A percentile compares a stretch with the other conserved stretches of the same genome.
Conservation (phyloP, 2,888 invertebrate genomes). For the Notocelia uddmanniana region DNA sequence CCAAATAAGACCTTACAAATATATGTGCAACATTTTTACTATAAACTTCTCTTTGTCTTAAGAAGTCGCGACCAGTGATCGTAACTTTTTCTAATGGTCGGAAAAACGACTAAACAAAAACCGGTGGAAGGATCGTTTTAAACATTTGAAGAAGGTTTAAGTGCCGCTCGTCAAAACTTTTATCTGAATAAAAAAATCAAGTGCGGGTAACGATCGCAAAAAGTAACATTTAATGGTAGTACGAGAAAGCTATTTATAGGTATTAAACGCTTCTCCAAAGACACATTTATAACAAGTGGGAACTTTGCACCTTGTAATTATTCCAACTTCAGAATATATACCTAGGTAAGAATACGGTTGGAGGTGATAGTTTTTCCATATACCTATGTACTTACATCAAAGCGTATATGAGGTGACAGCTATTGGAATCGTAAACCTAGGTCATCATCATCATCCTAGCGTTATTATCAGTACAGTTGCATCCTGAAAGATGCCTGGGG, state of each 20-base stretch:
- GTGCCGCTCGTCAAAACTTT: conserved; percentile 52
- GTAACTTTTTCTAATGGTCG: conserved; percentile 62
- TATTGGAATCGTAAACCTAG: too few species aligned
- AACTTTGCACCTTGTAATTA: neutral
- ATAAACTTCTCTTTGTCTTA: neutral
- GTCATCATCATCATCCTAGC: too few species aligned
- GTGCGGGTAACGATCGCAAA: conserved; percentile 21
- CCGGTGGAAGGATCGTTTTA: conserved; percentile 50
- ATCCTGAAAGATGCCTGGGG: too few species aligned
- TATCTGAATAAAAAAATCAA: conserved; percentile 50
- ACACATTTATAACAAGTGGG: neutral
- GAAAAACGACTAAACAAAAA: conserved; percentile 48
- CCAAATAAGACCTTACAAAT: too few species aligned
- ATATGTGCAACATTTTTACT: neutral
- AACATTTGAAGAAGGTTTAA: conserved; percentile 73
- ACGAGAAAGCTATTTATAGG: conserved; percentile 13
- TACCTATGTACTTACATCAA: too few species aligned
- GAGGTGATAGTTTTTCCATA: too few species aligned
- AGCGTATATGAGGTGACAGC: too few species aligned
- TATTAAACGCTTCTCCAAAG: neutral
- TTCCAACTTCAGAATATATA: neutral
- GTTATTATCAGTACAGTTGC: too few species aligned
- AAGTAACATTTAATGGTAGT: neutral
- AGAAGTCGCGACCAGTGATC: conserved; percentile 42
- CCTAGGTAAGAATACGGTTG: too few species aligned